A percentile compares a stretch with the other conserved stretches of the same genome.
These are phyloP conservation scores for Girardia tigrina DNA, from an alignment of 2,888 invertebrate genomes.

Conservation along the genomic window DNA sequence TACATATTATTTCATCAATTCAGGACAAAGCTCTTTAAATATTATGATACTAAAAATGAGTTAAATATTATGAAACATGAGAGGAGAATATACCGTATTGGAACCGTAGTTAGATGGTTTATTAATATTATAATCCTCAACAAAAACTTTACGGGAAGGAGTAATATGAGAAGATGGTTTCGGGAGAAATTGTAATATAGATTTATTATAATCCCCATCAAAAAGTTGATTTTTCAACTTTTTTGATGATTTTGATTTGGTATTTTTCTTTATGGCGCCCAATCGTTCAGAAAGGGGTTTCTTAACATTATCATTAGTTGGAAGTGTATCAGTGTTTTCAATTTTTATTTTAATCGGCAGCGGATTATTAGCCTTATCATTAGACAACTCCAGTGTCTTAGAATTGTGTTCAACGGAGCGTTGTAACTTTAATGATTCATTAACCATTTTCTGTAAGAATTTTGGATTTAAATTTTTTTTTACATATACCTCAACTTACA, in stretches of 20 bases:
- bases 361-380: background rate
- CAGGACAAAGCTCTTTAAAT: background rate
- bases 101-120: background rate
- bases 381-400: background rate
- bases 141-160: constrained; percentile 5
- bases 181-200: constrained; percentile 9
- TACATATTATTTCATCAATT: background rate
- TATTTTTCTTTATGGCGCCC: constrained; percentile 15
- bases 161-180: constrained; percentile 18
- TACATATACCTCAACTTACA: background rate
- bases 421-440: background rate
- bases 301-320: background rate
- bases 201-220: constrained; percentile 23
- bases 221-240: constrained; percentile 16
- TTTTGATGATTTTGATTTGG: constrained; percentile 18
- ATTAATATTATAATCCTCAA: constrained; percentile 15
- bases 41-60: background rate
- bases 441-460: background rate
- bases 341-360: constrained; percentile 10
- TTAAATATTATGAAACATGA: background rate
- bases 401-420: background rate
- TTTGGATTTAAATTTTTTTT: background rate
- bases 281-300: constrained; percentile 16
- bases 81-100: background rate
- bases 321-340: background rate